These are phyloP conservation scores for Scatophagus argus DNA, from an alignment of 2,113 vertebrate genomes.

Conservation along the genomic window DNA sequence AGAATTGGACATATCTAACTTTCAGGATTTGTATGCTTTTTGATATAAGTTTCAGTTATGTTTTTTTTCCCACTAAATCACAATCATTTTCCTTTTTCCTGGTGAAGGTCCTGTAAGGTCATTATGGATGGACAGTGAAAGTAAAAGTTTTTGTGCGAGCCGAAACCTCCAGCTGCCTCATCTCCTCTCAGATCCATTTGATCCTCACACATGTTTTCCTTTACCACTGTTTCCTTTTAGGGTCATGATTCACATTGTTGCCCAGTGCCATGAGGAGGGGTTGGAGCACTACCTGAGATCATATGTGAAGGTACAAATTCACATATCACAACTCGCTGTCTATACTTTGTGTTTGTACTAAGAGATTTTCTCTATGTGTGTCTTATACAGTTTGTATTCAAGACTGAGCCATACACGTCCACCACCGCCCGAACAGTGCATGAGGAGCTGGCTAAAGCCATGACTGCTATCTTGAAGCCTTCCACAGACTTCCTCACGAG, in stretches of 20 bases:
- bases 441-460: slow-evolving; percentile 96
- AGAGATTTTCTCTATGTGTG: slow-evolving; percentile 15
- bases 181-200: not conserved
- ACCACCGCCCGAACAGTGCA: slow-evolving; percentile 91
- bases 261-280: slow-evolving; percentile 98
- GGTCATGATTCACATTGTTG: slow-evolving; percentile 97
- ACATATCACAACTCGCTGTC: not conserved
- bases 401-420: slow-evolving; percentile 90
- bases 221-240: slow-evolving; percentile 72
- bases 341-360: not conserved
- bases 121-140: no score
- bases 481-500: slow-evolving; percentile 98
- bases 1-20: not conserved
- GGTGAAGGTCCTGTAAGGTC: not conserved
- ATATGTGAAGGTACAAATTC: slow-evolving; percentile 92
- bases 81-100: not conserved
- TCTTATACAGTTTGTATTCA: slow-evolving; percentile 91
- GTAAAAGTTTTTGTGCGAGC: no score
- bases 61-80: not conserved
- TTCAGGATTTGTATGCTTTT: not conserved
- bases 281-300: slow-evolving; percentile 96
- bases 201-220: not conserved
- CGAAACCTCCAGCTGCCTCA: not conserved
- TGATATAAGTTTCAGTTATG: no score
- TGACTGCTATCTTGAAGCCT: slow-evolving; percentile 97